Conservation (phyloP, 2,113 vertebrate species). For the Thalassoma bifasciatum region DNA sequence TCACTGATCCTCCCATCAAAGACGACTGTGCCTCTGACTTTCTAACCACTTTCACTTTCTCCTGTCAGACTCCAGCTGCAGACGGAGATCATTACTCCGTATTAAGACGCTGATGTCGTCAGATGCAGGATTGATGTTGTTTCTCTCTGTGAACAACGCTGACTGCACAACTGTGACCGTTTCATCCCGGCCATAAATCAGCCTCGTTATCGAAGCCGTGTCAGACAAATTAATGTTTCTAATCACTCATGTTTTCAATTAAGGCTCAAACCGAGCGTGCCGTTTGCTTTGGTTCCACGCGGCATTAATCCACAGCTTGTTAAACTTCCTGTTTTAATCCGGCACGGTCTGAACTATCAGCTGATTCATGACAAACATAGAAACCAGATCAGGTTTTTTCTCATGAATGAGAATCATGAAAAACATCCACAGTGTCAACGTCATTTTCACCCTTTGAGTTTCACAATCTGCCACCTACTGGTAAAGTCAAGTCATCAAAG, state of each 20-base stretch:
- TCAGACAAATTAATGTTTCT: constrained; percentile 61
- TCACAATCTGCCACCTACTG: no score
- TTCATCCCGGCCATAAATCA: constrained; percentile 58
- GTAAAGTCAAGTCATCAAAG: no score
- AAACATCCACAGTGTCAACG: no score
- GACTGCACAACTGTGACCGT: constrained; percentile 47
- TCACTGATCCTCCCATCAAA: neutral
- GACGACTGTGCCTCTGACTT: neutral
- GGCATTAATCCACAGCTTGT: constrained; percentile 40
- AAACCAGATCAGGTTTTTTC: no score
- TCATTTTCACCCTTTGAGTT: no score
- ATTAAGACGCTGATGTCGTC: constrained; percentile 39
- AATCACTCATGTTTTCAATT: constrained; percentile 60
- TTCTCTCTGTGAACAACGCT: constrained; percentile 13
- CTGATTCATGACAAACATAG: neutral
- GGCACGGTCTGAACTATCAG: neutral
- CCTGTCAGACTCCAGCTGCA: neutral
- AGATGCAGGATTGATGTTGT: constrained; percentile 32
- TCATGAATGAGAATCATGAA: no score
- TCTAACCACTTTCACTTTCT: neutral
- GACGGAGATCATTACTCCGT: constrained; percentile 27
- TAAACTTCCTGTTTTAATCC: constrained; percentile 6
- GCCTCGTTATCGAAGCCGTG: constrained; percentile 47
- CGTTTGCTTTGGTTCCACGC: neutral
- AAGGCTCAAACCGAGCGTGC: constrained; percentile 39